These are phyloP conservation scores for Syngnathus scovelli DNA, from an alignment of 2,113 vertebrate species.

Conservation along the genomic window DNA sequence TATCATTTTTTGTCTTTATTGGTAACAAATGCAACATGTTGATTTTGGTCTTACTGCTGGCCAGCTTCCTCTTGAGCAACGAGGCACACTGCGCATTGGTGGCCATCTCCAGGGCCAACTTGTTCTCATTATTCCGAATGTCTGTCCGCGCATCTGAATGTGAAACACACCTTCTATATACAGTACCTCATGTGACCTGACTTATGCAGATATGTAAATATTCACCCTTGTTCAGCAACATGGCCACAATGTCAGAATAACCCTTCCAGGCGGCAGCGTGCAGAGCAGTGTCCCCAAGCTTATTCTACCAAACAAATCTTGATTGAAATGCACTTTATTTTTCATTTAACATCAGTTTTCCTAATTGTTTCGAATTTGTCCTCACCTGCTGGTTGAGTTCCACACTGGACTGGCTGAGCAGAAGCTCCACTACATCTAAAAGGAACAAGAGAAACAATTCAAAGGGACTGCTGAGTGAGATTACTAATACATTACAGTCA, in stretches of 20 bases:
- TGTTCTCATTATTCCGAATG: constrained; percentile 93
- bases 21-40: neutral
- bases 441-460: constrained; percentile 28
- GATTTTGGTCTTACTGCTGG: constrained; percentile 59
- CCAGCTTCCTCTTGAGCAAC: constrained; percentile 84
- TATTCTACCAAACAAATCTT: constrained; percentile 77
- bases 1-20: neutral
- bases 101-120: constrained; percentile 92
- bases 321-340: neutral
- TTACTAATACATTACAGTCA: neutral
- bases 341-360: neutral
- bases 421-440: constrained; percentile 88
- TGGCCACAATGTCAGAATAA: constrained; percentile 93
- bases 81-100: constrained; percentile 89
- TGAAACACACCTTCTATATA: neutral
- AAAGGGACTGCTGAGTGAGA: neutral
- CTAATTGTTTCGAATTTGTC: neutral
- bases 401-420: constrained; percentile 83
- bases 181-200: no score
- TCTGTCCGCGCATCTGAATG: constrained; percentile 84
- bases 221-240: constrained; percentile 88
- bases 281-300: constrained; percentile 90
- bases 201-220: neutral
- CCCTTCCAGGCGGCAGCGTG: constrained; percentile 98
- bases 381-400: constrained; percentile 96